phyloP scores from a whole-genome alignment of 2,797 vertebrate species.

The Orientallactaga sibirica region DNA sequence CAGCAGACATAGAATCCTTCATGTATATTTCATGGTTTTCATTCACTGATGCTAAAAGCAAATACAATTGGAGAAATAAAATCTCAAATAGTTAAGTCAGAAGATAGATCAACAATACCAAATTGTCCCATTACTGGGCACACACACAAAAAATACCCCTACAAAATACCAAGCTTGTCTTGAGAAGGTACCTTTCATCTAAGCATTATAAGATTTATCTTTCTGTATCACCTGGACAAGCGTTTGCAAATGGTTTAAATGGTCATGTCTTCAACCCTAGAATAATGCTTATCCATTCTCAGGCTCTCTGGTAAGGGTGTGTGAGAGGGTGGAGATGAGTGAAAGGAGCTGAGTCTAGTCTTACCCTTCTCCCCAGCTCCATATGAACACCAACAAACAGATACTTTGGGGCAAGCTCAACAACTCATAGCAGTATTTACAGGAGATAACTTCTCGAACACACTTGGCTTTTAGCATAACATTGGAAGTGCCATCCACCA shows the following conservation, averaged over 20 bases:
- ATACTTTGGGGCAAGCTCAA: background rate
- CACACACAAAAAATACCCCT: background rate
- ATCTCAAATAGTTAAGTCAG: conserved; percentile 87
- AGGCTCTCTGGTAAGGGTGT: background rate
- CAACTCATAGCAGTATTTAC: background rate
- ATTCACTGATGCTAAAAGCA: conserved; percentile 94
- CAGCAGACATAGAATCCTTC: conserved; percentile 93
- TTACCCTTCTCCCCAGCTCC: background rate
- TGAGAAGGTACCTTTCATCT: background rate
- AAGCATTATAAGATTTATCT: conserved; percentile 6
- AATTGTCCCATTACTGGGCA: conserved; percentile 42
- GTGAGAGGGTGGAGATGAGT: no score
- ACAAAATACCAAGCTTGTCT: background rate
- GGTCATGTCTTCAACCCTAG: conserved; percentile 62
- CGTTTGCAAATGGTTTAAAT: conserved; percentile 63
- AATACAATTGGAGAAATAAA: conserved; percentile 89
- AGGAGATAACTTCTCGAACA: background rate
- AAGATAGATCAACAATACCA: conserved; percentile 77
- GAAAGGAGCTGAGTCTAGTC: background rate
- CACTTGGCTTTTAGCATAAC: background rate
- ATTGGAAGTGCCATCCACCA: background rate
- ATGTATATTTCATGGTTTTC: conserved; percentile 97
- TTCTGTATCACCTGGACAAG: background rate
- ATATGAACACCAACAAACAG: background rate
- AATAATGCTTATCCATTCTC: background rate